Evolutionary conservation across 2,888 invertebrate genomes (phyloP), one percentile per base, ranked within the genome.

Genomic region (Phalangium opilio): DNA sequence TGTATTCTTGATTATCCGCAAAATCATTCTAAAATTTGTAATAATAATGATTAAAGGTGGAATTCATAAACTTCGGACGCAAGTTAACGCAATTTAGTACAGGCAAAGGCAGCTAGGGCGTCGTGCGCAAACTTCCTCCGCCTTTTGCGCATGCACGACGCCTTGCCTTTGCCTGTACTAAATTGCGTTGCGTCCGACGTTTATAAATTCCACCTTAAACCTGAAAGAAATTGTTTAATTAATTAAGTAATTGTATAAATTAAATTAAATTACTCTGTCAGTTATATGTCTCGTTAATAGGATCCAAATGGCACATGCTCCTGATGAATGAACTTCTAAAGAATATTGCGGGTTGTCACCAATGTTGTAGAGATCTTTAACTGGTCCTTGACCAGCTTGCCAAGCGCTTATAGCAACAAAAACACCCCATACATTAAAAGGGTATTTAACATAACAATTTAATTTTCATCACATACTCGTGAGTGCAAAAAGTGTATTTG

Each of bases 331-430:
- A 17, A 86, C 75, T 61, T 82, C 80, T 17, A 95, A 69, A 0
- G 74, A 73, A 68, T 82, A 93, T 67, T 95, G 93, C 0, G 93
- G 93, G 70, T 93, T 95, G 52, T 87, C 83, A 18, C 85, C 82
- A 27, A 93, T 79, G 53, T 82, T 86, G 67, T 89, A 95, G 2
- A 81, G 75, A 67, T 95, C 93, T 64, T 85, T 85, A 0, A 78
- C 76, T 0, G 95, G 93, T 0, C 93, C 93, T 18, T 74, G 73
- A 39, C 85, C 86, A 1, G 86, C 83, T 58, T 75, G 75, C 95
- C 93, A 95, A 60, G 81, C 77, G 58, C 85, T 85, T 57, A n/a
- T 62, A 52, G 2, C 43, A 32, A 41, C 14, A 43, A 44, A 41
- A 38, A 36, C 34, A 11, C 15, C 18, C 33, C 5, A 47, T n/a